These are phyloP conservation scores for Aethes cnicana DNA, from an alignment of 2,888 invertebrate species.

Conservation along the genomic window DNA sequence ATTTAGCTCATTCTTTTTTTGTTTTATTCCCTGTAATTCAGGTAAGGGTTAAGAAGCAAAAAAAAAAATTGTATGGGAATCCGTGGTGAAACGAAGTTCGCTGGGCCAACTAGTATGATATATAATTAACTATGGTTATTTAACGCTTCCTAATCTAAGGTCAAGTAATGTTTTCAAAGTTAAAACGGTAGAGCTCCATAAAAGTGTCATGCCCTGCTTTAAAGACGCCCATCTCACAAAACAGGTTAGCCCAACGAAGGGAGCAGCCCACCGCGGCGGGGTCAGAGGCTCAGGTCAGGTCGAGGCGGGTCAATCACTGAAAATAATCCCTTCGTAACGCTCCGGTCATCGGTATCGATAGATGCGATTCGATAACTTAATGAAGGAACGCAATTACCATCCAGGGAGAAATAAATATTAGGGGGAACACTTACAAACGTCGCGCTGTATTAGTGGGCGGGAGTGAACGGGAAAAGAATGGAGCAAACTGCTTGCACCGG, in stretches of 20 bases:
- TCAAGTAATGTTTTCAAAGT: too few relatives aligned
- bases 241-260: slow-evolving; percentile 72
- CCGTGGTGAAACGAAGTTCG: too few relatives aligned
- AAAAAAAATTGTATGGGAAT: too few relatives aligned
- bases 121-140: too few relatives aligned
- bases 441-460: slow-evolving; percentile 48
- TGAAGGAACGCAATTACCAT: slow-evolving; percentile 54
- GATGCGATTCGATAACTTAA: slow-evolving; percentile 50
- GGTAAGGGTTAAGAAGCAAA: too few relatives aligned
- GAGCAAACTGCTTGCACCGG: slow-evolving; percentile 58
- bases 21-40: too few relatives aligned
- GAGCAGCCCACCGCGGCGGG: slow-evolving; percentile 65
- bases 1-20: too few relatives aligned
- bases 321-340: slow-evolving; percentile 59
- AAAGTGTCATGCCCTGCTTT: slow-evolving; percentile 7
- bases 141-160: too few relatives aligned
- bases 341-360: slow-evolving; percentile 32
- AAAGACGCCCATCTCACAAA: slow-evolving; percentile 41
- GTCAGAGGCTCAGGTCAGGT: slow-evolving; percentile 71
- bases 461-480: slow-evolving; percentile 52
- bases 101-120: too few relatives aligned
- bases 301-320: slow-evolving; percentile 58
- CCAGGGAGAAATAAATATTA: slow-evolving; percentile 44
- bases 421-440: slow-evolving; percentile 44
- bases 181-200: slow-evolving; percentile 10